A percentile compares a stretch with the other conserved stretches of the same genome.
Conservation (phyloP, 2,113 vertebrate genomes). For the Psephotus haematonotus region DNA sequence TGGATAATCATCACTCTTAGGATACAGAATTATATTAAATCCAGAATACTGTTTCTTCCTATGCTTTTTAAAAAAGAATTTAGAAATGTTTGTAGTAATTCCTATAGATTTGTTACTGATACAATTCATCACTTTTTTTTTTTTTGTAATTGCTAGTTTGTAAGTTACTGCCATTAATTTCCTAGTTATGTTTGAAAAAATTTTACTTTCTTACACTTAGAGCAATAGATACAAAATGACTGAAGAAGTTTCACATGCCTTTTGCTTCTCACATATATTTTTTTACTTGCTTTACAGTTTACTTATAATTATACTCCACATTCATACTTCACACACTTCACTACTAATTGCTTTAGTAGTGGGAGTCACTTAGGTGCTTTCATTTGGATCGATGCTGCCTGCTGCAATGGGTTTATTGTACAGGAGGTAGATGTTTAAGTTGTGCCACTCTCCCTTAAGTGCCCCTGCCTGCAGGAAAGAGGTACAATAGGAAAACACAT, state of each 20-base stretch:
- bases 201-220: not conserved
- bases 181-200: not conserved
- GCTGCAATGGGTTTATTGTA: not conserved
- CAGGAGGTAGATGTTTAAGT: not conserved
- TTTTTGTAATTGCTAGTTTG: not conserved
- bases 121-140: not conserved
- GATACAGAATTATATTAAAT: not conserved
- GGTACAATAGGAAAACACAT: not conserved
- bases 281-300: not conserved
- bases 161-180: not conserved
- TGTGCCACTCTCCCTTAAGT: rapidly evolving
- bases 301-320: not conserved
- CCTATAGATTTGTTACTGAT: not conserved
- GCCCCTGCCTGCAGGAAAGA: not conserved
- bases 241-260: not conserved
- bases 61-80: not conserved
- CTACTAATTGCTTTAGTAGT: not conserved
- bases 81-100: not conserved
- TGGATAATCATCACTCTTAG: not conserved
- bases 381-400: not conserved
- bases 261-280: not conserved
- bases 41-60: not conserved
- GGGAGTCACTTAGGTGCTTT: not conserved
- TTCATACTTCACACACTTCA: not conserved
- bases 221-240: not conserved